These are phyloP conservation scores for Helicolenus hilgendorfi DNA, from an alignment of 2,797 vertebrate genomes.

Conservation along the genomic window DNA sequence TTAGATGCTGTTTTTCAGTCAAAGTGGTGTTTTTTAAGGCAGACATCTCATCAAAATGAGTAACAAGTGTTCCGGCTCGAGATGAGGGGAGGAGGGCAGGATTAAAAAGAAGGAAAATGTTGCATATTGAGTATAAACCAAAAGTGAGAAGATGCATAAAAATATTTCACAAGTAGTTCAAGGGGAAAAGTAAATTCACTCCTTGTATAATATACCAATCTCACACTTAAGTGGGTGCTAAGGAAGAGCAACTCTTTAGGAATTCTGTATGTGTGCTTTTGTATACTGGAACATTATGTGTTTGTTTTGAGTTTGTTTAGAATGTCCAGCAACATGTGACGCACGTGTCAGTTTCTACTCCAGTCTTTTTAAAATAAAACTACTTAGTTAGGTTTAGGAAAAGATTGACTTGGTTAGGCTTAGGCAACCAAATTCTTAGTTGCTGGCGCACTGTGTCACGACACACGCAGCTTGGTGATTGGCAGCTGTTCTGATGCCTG, in stretches of 20 bases:
- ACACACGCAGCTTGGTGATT: rapidly evolving
- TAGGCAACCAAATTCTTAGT: too few relatives aligned
- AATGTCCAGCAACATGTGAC: too few relatives aligned
- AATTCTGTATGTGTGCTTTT: not conserved
- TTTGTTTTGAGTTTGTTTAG: not conserved
- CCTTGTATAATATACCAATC: not conserved
- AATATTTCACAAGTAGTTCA: not conserved
- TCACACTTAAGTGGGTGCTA: not conserved
- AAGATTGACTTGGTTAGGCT: too few relatives aligned
- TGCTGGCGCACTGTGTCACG: too few relatives aligned
- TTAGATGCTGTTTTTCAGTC: not conserved
- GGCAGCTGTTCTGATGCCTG: not conserved
- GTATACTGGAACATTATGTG: not conserved
- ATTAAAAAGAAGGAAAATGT: not conserved
- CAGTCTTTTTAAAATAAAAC: too few relatives aligned
- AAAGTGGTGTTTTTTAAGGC: too few relatives aligned
- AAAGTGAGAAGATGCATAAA: not conserved
- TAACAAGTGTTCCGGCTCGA: not conserved
- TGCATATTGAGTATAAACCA: too few relatives aligned
- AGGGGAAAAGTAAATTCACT: not conserved
- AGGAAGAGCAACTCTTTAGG: not conserved
- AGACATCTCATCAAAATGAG: not conserved
- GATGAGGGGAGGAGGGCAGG: not conserved
- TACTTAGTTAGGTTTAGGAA: too few relatives aligned
- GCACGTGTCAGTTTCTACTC: too few relatives aligned